Evolutionary conservation across 2,113 vertebrate species (phyloP).

Genomic region (Bathybates hornii): DNA sequence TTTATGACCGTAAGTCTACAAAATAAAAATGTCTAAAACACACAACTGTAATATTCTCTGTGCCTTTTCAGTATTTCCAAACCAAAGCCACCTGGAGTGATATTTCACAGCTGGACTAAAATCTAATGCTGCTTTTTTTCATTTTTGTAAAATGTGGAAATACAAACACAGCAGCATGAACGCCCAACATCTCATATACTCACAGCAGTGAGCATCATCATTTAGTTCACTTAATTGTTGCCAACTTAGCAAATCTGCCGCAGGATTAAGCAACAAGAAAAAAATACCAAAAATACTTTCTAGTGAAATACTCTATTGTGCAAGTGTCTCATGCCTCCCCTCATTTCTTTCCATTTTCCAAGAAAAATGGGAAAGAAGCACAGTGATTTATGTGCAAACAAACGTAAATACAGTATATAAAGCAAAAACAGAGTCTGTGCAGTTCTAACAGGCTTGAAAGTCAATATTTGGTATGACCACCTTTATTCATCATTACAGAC

Average conservation of each 20-base stretch:
- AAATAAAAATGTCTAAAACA: background rate
- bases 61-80: background rate
- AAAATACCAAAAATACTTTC: background rate
- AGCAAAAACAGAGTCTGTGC: background rate
- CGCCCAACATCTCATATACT: background rate
- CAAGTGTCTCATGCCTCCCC: background rate
- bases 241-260: background rate
- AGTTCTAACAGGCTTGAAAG: background rate
- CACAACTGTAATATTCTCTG: background rate
- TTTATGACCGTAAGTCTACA: accelerated
- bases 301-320: background rate
- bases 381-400: background rate
- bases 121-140: background rate
- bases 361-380: background rate
- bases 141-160: background rate
- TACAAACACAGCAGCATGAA: background rate
- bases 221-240: background rate
- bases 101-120: background rate
- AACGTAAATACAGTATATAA: background rate
- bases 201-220: background rate
- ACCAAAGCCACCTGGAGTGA: background rate
- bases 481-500: background rate
- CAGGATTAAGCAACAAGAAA: background rate
- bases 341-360: background rate
- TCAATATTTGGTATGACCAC: background rate